Percentiles rank a stretch among this genome's conserved stretches.
These are phyloP conservation scores for Spilarctia lutea DNA, from an alignment of 2,888 invertebrate genomes.

Conservation along the genomic window DNA sequence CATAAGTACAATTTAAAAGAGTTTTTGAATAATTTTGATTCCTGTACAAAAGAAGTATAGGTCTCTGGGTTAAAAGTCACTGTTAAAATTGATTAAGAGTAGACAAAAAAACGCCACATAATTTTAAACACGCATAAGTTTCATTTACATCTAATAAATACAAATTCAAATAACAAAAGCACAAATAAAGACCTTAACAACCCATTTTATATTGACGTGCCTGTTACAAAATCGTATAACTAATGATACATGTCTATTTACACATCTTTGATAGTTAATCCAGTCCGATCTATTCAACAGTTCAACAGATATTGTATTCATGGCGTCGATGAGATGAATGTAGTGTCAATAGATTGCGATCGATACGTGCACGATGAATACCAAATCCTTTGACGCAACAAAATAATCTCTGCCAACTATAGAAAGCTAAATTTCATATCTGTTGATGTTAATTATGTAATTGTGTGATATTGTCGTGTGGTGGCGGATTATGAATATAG, in stretches of 20 bases:
- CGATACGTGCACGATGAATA: slow-evolving; percentile 54
- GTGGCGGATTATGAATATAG: no score
- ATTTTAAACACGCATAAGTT: neutral
- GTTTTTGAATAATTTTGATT: no score
- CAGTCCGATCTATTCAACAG: slow-evolving; percentile 52
- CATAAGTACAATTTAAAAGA: no score
- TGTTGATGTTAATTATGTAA: slow-evolving; percentile 75
- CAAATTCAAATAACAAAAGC: slow-evolving; percentile 18
- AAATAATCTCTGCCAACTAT: slow-evolving; percentile 61
- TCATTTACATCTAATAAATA: neutral
- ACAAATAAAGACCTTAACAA: slow-evolving; percentile 40
- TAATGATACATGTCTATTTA: slow-evolving; percentile 72
- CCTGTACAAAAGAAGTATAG: no score
- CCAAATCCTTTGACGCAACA: slow-evolving; percentile 64
- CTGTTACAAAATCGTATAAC: slow-evolving; percentile 58
- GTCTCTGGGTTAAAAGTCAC: neutral
- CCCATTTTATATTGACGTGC: slow-evolving; percentile 39
- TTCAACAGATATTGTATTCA: slow-evolving; percentile 44
- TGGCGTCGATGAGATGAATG: slow-evolving; percentile 56
- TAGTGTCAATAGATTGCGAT: slow-evolving; percentile 62
- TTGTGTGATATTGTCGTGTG: slow-evolving; percentile 48
- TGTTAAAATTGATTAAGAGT: neutral
- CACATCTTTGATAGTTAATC: slow-evolving; percentile 56
- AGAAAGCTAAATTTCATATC: slow-evolving; percentile 72
- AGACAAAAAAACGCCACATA: neutral